Conservation (phyloP, 1,140 invertebrate genomes). For the Drosophila ogumai region DNA sequence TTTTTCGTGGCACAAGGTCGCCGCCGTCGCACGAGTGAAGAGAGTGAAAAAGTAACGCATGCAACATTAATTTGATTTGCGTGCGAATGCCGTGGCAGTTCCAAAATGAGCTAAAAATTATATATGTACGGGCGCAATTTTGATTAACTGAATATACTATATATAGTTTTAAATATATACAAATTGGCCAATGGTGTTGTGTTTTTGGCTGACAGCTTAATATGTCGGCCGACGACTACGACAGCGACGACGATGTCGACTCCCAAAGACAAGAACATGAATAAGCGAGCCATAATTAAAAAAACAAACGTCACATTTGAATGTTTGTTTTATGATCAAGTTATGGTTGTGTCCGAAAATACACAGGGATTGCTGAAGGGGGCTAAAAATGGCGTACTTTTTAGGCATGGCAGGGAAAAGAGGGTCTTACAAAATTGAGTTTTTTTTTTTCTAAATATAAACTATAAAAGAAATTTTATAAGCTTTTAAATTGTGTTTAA, state of each 20-base stretch:
- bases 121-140: slow-evolving; percentile 15
- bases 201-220: slow-evolving; percentile 72
- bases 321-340: slow-evolving; percentile 43
- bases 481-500: neutral
- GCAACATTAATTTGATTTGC: slow-evolving; percentile 83
- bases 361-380: slow-evolving; percentile 27
- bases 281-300: slow-evolving; percentile 69
- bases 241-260: slow-evolving; percentile 12
- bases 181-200: slow-evolving; percentile 65
- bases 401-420: neutral
- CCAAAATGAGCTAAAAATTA: slow-evolving; percentile 28
- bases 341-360: slow-evolving; percentile 8
- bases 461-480: no score
- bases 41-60: slow-evolving; percentile 69
- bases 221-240: slow-evolving; percentile 28
- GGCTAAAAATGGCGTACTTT: neutral
- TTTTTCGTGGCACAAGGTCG: slow-evolving; percentile 77
- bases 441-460: neutral
- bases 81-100: slow-evolving; percentile 55
- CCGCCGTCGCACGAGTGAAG: slow-evolving; percentile 8
- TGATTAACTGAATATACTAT: slow-evolving; percentile 30
- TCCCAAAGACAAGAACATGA: slow-evolving; percentile 69
- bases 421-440: neutral
- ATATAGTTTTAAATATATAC: slow-evolving; percentile 28
- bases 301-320: slow-evolving; percentile 73